These are phyloP conservation scores for Phrynosoma blainvillii DNA, from an alignment of 2,113 vertebrate genomes.

Conservation along the genomic window DNA sequence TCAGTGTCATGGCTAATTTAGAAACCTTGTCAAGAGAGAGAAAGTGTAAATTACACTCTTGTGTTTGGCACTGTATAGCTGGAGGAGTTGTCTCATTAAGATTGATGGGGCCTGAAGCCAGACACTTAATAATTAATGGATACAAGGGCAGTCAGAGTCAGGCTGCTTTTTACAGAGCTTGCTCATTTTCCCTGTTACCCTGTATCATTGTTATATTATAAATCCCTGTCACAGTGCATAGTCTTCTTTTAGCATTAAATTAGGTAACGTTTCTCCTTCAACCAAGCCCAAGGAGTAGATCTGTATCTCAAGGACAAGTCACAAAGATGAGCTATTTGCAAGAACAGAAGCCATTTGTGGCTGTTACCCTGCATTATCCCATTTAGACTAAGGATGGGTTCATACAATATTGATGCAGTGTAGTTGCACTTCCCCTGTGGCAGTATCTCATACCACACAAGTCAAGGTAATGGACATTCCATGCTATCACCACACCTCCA, in stretches of 20 bases:
- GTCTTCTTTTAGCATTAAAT: too few species aligned
- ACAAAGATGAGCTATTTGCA: background rate
- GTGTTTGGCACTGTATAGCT: background rate
- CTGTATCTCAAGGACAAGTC: background rate
- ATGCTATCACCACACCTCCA: background rate
- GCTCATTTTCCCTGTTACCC: background rate
- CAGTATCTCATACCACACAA: background rate
- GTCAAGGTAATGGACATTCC: background rate
- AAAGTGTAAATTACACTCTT: slow-evolving; percentile 1
- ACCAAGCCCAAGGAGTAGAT: background rate
- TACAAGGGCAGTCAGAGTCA: slow-evolving; percentile 15
- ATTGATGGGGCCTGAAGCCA: background rate
- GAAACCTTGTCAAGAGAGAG: slow-evolving; percentile 33
- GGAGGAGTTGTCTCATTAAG: slow-evolving; percentile 24
- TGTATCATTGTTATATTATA: background rate
- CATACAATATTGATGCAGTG: too few species aligned
- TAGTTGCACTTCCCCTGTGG: background rate
- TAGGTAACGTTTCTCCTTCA: background rate
- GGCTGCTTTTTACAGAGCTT: slow-evolving; percentile 35
- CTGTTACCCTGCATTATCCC: background rate
- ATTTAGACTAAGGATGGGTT: background rate
- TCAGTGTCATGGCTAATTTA: background rate
- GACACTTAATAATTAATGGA: slow-evolving; percentile 36
- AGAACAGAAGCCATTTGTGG: background rate
- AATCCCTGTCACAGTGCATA: background rate